Conservation (phyloP, 2,797 vertebrate genomes). For the Acrossocheilus wenchowensis region DNA sequence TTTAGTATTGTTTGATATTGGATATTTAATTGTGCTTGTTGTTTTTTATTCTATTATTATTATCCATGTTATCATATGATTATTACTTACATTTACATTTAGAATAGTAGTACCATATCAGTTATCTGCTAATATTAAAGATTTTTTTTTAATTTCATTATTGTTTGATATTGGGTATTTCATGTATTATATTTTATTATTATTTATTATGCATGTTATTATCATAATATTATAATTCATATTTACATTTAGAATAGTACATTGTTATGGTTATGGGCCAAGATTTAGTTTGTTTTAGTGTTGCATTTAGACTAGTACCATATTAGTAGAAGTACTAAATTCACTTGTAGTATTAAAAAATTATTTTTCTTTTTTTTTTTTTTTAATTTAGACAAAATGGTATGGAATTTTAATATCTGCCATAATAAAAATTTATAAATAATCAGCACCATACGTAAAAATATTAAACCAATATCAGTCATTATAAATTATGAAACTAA, state of each 20-base stretch:
- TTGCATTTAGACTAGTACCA: neutral
- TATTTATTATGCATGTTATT: neutral
- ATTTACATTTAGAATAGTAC: neutral
- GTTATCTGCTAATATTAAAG: too few species aligned
- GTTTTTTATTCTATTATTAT: too few species aligned
- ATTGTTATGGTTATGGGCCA: neutral
- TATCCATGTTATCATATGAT: neutral
- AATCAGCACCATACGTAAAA: neutral
- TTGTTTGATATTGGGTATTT: too few species aligned
- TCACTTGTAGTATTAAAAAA: neutral
- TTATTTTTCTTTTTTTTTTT: neutral
- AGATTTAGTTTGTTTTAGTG: neutral
- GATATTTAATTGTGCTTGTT: too few species aligned
- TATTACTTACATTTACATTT: neutral
- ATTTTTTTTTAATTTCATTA: neutral
- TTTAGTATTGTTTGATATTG: too few species aligned
- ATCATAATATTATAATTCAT: neutral
- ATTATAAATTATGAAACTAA: neutral
- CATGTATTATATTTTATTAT: neutral
- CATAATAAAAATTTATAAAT: neutral
- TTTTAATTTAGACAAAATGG: neutral
- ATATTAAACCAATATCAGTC: neutral
- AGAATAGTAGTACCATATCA: neutral
- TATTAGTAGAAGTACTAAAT: neutral
- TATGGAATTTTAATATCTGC: neutral